A percentile compares a stretch with the other conserved stretches of the same genome.
Evolutionary conservation across 2,888 invertebrate genomes (phyloP).

Genomic region (Theretra japonica): DNA sequence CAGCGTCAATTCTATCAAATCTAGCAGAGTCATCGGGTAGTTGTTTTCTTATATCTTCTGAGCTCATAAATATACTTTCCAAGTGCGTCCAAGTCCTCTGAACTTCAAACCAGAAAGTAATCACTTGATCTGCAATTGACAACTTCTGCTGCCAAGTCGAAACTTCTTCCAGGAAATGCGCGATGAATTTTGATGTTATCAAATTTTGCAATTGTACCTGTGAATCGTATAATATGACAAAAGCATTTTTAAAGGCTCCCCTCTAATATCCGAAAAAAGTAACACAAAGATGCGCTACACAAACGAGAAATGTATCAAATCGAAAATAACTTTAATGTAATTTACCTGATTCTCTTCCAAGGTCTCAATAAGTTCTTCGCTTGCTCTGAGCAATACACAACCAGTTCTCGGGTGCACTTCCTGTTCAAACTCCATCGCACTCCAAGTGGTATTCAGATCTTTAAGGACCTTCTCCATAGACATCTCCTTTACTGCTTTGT

Average conservation of each 20-base stretch:
- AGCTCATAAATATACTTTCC: conserved; percentile 99
- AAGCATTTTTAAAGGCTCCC: background rate
- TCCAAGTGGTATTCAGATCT: conserved; percentile 96
- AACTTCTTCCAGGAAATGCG: conserved; percentile 97
- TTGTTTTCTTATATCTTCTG: conserved; percentile 97
- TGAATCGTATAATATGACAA: conserved; percentile 33
- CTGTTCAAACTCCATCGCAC: conserved; percentile 96
- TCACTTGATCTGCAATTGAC: conserved; percentile 96
- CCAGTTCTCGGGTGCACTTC: conserved; percentile 95
- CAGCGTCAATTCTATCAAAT: conserved; percentile 95
- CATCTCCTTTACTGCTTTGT: conserved; percentile 99
- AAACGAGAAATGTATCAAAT: too few species aligned
- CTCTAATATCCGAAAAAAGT: too few species aligned
- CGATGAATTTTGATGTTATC: conserved; percentile 98
- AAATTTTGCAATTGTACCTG: conserved; percentile 97
- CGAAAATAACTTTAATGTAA: background rate
- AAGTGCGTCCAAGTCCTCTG: conserved; percentile 98
- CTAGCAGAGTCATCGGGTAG: conserved; percentile 96
- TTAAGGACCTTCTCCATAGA: conserved; percentile 98
- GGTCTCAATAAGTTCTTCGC: conserved; percentile 98
- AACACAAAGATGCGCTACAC: too few species aligned
- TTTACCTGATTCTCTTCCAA: conserved; percentile 97
- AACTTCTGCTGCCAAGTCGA: conserved; percentile 97
- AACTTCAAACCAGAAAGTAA: conserved; percentile 97
- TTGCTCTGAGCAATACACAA: conserved; percentile 93